Percentiles rank a stretch among this genome's conserved stretches.
Evolutionary conservation across 2,113 vertebrate species (phyloP).

Genomic region (Pipa parva): DNA sequence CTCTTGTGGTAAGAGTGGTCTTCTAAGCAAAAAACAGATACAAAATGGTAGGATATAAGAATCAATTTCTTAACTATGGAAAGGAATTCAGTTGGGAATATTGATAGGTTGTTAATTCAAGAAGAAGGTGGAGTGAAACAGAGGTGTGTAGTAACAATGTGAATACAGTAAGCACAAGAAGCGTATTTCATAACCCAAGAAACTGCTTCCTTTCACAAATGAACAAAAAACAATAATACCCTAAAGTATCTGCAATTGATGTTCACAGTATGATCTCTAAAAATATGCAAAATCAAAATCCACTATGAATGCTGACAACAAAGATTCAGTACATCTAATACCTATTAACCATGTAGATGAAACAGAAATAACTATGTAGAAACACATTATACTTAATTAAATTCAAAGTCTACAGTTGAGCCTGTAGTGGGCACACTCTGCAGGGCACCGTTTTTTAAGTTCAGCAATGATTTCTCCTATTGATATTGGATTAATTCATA

Average conservation of each 20-base stretch:
- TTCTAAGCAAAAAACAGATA: too few species aligned
- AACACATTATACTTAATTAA: conserved; percentile 75
- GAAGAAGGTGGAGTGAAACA: too few species aligned
- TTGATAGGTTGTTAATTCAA: too few species aligned
- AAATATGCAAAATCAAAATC: conserved; percentile 60
- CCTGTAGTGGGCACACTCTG: conserved; percentile 61
- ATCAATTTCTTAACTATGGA: too few species aligned
- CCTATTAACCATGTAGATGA: conserved; percentile 64
- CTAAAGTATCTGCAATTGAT: conserved; percentile 9
- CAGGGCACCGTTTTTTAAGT: conserved; percentile 47
- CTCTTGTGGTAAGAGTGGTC: too few species aligned
- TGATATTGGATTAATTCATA: conserved; percentile 14
- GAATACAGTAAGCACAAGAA: too few species aligned
- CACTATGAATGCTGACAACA: conserved; percentile 56
- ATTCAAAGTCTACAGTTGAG: conserved; percentile 62
- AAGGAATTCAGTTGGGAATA: too few species aligned
- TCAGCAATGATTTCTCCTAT: conserved; percentile 20
- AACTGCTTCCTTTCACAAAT: conserved; percentile 55
- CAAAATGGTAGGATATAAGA: too few species aligned
- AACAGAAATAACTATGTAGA: conserved; percentile 65
- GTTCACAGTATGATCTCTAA: conserved; percentile 50
- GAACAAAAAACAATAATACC: conserved; percentile 58
- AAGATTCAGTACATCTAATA: conserved; percentile 69
- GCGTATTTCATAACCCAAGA: conserved; percentile 42
- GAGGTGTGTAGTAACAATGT: too few species aligned